Base-by-base conservation (phyloP, 1,140 invertebrate genomes). In the Pseudomyrmex dendroicus region DNA sequence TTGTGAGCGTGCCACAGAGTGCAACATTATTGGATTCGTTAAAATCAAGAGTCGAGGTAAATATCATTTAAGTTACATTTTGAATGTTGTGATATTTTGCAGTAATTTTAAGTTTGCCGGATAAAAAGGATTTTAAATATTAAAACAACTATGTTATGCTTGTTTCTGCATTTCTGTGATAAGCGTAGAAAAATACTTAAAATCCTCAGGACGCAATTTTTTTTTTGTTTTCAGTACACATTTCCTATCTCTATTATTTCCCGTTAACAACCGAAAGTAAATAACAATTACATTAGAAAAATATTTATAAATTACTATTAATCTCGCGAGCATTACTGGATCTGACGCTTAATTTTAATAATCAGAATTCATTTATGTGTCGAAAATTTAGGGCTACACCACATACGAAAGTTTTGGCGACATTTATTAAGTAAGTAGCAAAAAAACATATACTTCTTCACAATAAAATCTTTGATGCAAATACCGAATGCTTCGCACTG, bases 371-470 rank as follows among this genome's bases (percentile, higher is more conserved):
- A 70, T 80, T 80, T 80, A 48, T 46, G 1, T 59, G 12, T 1
- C 15, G 15, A 57, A 68, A 80, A 70, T 70, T 35, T 59, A 70
- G 25, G n/a, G 8, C 25, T 25, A 76, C n/a, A 44, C 22, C 13
- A 64, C 35, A 50, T 35, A 35, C 35, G 22, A 70, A 50, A 50
- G 48, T 54, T 78, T 22, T 20, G 48, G 44, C 15, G n/a, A 68
- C 50, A 80, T 80, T 80, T 72, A 70, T 80, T 59, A n/a, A 59
- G 44, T 61, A 80, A 78, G 76, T 80, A 80, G 66, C 76, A 46
- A 22, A 57, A 57, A 15, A 57, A 35, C 17, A 15, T 59, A 70
- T 68, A 78, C 15, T 70, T 70, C 44, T 70, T 13, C 74, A 78
- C 54, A 70, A 20, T 80, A 50, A 80, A 70, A 61, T 80, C 66